Conservation (phyloP, 2,113 vertebrate genomes). For the Puntigrus tetrazona region DNA sequence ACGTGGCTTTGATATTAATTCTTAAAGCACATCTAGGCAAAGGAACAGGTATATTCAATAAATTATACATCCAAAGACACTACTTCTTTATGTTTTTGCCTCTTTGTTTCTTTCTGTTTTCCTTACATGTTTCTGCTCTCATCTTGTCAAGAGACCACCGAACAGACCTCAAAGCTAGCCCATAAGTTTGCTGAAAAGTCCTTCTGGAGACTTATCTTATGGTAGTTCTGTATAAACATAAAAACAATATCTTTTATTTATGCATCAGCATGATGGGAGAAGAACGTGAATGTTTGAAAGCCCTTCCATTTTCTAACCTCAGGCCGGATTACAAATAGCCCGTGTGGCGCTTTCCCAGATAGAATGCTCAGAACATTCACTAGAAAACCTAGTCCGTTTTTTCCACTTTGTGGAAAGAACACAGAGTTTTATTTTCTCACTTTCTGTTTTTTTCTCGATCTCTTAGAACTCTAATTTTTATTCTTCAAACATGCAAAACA, state of each 20-base stretch:
- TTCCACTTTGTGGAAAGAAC: no score
- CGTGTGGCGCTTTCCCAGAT: not conserved
- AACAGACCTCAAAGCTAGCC: conserved; percentile 20
- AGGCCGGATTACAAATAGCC: conserved; percentile 27
- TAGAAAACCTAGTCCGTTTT: not conserved
- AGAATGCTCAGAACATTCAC: not conserved
- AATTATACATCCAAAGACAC: conserved; percentile 39
- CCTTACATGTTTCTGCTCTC: not conserved
- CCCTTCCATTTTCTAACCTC: not conserved
- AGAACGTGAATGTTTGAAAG: conserved; percentile 23
- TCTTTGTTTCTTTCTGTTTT: not conserved
- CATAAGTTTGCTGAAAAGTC: conserved; percentile 7
- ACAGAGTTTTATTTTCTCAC: conserved; percentile 27
- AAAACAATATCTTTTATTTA: conserved; percentile 32
- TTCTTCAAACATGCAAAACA: conserved; percentile 55
- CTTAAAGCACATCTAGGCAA: conserved; percentile 25
- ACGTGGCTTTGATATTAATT: conserved; percentile 15
- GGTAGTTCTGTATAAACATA: conserved; percentile 35
- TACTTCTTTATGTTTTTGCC: not conserved
- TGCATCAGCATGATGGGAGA: conserved; percentile 23
- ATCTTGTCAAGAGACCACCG: conserved; percentile 32
- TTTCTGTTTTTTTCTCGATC: conserved; percentile 43
- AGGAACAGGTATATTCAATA: conserved; percentile 13
- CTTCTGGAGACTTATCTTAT: conserved; percentile 17
- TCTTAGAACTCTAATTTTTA: conserved; percentile 60